Evolutionary conservation across 2,888 invertebrate genomes (phyloP).

Genomic region (Polylopha cassiicola): DNA sequence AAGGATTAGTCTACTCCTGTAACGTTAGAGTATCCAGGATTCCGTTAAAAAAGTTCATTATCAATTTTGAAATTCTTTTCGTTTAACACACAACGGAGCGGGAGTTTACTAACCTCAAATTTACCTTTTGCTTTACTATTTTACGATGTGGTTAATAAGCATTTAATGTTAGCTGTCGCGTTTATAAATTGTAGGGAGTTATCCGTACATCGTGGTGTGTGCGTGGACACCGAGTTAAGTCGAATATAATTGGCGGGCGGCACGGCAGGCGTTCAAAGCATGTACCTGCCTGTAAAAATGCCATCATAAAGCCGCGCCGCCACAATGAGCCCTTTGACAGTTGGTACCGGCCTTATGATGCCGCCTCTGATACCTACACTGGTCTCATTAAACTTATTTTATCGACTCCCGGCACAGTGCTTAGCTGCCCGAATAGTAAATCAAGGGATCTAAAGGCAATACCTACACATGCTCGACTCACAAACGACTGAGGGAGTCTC

Average conservation of each 20-base stretch:
- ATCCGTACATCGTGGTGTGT: conserved; percentile 34
- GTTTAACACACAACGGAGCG: no score
- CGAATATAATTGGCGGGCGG: conserved; percentile 75
- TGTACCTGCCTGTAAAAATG: conserved; percentile 75
- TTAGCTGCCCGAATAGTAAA: conserved; percentile 62
- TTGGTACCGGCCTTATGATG: conserved; percentile 71
- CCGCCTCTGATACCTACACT: conserved; percentile 69
- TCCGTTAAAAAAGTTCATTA: conserved; percentile 14
- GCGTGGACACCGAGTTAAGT: conserved; percentile 59
- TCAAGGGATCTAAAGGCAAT: conserved; percentile 56
- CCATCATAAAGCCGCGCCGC: conserved; percentile 70
- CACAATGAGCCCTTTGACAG: conserved; percentile 75
- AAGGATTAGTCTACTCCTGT: conserved; percentile 26
- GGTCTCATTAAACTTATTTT: conserved; percentile 72
- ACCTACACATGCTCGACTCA: conserved; percentile 50
- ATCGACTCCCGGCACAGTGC: conserved; percentile 65
- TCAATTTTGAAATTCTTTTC: no score
- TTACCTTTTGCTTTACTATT: no score
- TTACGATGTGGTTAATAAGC: no score
- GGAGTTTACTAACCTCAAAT: no score
- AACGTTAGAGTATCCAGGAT: conserved; percentile 32
- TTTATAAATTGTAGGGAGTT: no score
- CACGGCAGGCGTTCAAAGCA: conserved; percentile 64
- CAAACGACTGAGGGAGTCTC: conserved; percentile 62
- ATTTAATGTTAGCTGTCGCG: no score